phyloP scores from a whole-genome alignment of 37 sponge, comb jelly and placozoan species.

The Bolinopsis microptera region DNA sequence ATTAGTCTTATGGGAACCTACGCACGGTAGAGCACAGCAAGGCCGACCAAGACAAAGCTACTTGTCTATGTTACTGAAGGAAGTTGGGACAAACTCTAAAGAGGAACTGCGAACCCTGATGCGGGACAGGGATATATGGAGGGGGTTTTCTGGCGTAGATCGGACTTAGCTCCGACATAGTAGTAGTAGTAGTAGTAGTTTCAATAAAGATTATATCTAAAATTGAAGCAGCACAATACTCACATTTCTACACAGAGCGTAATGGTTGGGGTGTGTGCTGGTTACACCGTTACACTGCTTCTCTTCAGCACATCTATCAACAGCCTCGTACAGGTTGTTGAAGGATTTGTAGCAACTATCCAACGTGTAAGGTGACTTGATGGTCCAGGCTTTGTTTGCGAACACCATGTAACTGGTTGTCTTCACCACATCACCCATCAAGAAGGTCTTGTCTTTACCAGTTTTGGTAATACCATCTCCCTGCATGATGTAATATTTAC shows the following conservation, averaged over 20 bases:
- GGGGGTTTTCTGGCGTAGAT: too few species aligned
- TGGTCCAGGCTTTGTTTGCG: neutral
- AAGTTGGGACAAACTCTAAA: too few species aligned
- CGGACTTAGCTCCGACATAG: too few species aligned
- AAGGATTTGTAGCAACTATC: neutral
- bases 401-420: conserved; percentile 4
- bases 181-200: too few species aligned
- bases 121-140: too few species aligned
- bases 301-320: neutral
- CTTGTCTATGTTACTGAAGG: too few species aligned
- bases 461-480: neutral
- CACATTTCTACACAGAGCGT: neutral
- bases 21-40: too few species aligned
- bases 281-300: neutral
- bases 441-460: neutral
- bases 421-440: neutral
- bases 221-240: too few species aligned
- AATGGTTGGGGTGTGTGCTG: neutral
- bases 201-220: too few species aligned
- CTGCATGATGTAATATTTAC: conserved; percentile 19
- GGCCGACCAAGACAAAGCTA: too few species aligned
- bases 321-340: neutral
- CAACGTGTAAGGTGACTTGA: neutral
- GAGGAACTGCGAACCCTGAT: too few species aligned
- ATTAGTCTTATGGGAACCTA: too few species aligned